Evolutionary conservation across 2,113 vertebrate genomes (phyloP).

Genomic region (Mystacornis crossleyi): DNA sequence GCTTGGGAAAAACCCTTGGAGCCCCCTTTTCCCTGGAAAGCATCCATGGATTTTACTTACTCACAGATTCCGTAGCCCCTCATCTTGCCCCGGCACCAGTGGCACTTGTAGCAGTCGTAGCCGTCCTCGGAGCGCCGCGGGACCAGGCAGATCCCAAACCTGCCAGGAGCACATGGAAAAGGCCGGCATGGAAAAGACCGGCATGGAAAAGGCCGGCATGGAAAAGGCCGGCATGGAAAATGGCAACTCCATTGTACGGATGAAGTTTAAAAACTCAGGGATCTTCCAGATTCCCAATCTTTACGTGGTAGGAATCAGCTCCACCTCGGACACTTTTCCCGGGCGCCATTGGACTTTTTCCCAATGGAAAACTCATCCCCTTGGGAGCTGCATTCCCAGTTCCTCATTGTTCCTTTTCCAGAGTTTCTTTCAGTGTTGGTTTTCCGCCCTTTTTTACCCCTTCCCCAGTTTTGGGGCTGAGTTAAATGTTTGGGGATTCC

Average conservation of each 20-base stretch:
- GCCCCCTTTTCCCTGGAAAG: neutral
- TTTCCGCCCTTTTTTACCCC: neutral
- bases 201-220: neutral
- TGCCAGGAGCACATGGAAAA: neutral
- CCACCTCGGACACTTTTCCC: neutral
- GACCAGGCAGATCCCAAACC: slow-evolving; percentile 79
- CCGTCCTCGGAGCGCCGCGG: slow-evolving; percentile 61
- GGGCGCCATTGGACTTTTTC: accelerated
- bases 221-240: neutral
- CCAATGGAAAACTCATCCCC: neutral
- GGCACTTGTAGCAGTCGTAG: slow-evolving; percentile 83
- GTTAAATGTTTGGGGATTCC: neutral
- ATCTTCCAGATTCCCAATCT: neutral
- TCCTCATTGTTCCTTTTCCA: neutral
- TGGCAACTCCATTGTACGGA: accelerated
- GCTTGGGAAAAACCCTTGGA: accelerated
- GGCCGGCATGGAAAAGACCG: neutral
- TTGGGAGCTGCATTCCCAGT: neutral
- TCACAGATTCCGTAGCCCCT: slow-evolving; percentile 82
- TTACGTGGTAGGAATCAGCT: neutral
- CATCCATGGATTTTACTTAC: slow-evolving; percentile 60
- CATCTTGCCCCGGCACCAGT: slow-evolving; percentile 76
- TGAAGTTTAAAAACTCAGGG: neutral
- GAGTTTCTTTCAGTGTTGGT: neutral
- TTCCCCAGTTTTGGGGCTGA: neutral